A percentile compares a stretch with the other conserved stretches of the same genome.
These are phyloP conservation scores for Allacma fusca DNA, from an alignment of 2,888 invertebrate genomes.

Conservation along the genomic window DNA sequence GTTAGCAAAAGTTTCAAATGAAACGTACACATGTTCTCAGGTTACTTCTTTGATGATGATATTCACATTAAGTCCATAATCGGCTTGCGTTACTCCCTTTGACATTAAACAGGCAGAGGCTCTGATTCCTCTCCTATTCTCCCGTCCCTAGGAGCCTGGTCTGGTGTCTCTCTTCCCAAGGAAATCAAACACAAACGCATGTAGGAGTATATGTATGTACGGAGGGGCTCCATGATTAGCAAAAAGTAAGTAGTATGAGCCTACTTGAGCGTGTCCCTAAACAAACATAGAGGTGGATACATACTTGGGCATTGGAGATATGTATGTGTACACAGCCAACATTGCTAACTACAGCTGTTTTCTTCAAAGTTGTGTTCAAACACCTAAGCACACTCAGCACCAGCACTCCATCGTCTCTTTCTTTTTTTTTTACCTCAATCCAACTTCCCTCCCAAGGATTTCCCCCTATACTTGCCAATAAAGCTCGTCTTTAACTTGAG, in stretches of 20 bases:
- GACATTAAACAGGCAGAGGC: conserved; percentile 17
- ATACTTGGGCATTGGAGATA: no score
- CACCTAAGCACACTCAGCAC: no score
- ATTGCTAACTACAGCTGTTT: neutral
- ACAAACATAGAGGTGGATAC: no score
- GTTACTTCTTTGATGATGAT: conserved; percentile 42
- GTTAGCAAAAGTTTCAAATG: conserved; percentile 37
- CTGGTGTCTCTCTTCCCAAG: neutral
- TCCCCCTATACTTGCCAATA: no score
- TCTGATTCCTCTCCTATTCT: neutral
- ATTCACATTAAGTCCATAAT: conserved; percentile 36
- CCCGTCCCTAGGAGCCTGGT: neutral
- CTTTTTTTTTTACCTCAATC: no score
- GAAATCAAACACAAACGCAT: neutral
- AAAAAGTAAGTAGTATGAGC: neutral
- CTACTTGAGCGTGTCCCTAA: no score
- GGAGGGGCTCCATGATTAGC: neutral
- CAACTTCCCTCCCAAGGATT: no score
- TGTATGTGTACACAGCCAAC: no score
- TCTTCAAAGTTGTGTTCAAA: neutral
- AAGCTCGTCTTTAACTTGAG: no score
- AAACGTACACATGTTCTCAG: conserved; percentile 28
- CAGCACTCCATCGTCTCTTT: no score
- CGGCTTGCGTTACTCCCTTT: conserved; percentile 34
- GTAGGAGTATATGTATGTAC: neutral